Base-by-base conservation (phyloP, 2,113 vertebrate genomes). In the Dicrurus megarhynchus region DNA sequence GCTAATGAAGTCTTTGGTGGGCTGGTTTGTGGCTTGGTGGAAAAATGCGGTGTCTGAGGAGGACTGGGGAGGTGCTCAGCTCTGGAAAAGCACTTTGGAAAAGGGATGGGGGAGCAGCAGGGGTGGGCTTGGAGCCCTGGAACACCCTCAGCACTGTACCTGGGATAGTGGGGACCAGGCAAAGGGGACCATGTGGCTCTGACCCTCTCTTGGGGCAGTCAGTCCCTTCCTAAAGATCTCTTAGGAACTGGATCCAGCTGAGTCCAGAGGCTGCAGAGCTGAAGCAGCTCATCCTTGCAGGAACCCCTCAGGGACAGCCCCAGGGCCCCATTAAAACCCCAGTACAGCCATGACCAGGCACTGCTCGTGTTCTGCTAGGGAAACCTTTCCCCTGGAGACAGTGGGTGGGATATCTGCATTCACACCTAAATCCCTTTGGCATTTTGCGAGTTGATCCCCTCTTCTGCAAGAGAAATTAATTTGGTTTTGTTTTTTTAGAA, bases 271-370 rank as follows among this genome's bases (percentile, higher is more conserved):
- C 24, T 49, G 13, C 2, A 9, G 70, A 67, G 41, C 35, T 37
- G 61, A 50, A 65, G 63, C 42, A 56, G 41, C 33, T 41, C 0
- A 0, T 60, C 39, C 46, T 49, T 33, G 47, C 33, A 23, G 50
- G 23, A 52, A 5, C 2, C 6, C 37, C 1, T 0, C 0, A 3
- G 50, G 37, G 39, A 47, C 33, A 44, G 11, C 18, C 18, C 28
- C 10, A 5, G 2, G 20, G 17, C 15, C 46, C 49, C 17, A 9
- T 42, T 59, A 14, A 37, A 73, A 33, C 4, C 12, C 42, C 35
- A 37, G 13, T 9, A 11, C 17, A 46, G 19, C 57, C 8, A 4
- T 1, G 9, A 18, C 32, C 11, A 47, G 56, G 26, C 16, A 3
- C 22, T 27, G 13, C 21, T 39, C 1, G 4, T 37, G n/a, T 57